Evolutionary conservation across 2,888 invertebrate species (phyloP), one percentile per base, ranked within the genome.

Genomic region (Autographa gamma): DNA sequence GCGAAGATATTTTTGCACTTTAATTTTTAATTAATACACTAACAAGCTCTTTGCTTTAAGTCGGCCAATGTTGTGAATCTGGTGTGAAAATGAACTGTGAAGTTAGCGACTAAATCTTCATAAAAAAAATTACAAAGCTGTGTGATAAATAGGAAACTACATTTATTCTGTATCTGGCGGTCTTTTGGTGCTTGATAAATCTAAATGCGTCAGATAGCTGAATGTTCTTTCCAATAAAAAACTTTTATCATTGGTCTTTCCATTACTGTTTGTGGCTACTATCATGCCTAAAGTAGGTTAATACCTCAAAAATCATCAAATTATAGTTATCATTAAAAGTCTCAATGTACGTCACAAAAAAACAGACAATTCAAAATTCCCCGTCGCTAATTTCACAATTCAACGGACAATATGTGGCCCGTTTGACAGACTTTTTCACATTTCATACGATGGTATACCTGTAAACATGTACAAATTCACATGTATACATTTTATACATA

Each of bases 341-440:
- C 41, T 13, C 13, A 13, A 11, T 13, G 4, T 41, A 13, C 11
- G 13, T 41, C 13, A 9, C 11, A 41, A 41, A 41, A 25, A 25
- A 25, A 25, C 25, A 25, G 25, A 25, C 25, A 25, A 25, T 25
- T 25, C 25, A 25, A 25, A 25, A 25, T 25, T 25, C 3, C 3
- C 25, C 3, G 25, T 76, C 71, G 77, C 56, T 83, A 73, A 74
- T 65, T 64, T 68, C 74, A 19, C 56, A 77, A 70, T 76, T 76
- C 59, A n/a, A 54, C 54, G 59, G 65, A 68, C 52, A 71, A 74
- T 56, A 63, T 69, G 85, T 83, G 83, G 85, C 83, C 83, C 67
- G 85, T 65, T 75, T 76, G 77, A 63, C 83, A 83, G 81, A 79
- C 64, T 77, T 85, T 73, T 83, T 85, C 83, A 83, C 83, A 83